Percentiles rank a stretch among this genome's conserved stretches.
phyloP scores from a whole-genome alignment of 2,113 vertebrate species.

The Prunella himalayana region DNA sequence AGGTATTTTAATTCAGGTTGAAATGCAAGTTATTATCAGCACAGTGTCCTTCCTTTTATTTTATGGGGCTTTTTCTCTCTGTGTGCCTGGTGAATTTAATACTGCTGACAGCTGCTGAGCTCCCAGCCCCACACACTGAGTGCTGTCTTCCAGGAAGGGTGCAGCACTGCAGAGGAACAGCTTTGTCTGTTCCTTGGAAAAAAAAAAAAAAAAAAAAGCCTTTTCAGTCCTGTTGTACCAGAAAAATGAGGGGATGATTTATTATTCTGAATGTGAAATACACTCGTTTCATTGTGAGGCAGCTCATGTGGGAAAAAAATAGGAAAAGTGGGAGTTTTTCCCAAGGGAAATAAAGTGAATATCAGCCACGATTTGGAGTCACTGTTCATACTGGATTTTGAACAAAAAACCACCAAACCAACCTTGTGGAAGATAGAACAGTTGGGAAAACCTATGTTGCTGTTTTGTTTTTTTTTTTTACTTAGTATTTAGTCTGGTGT shows the following conservation, averaged over 20 bases:
- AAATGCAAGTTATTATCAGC: background rate
- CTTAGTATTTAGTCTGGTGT: background rate
- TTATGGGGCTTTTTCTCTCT: background rate
- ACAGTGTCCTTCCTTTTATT: background rate
- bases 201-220: background rate
- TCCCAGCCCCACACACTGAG: background rate
- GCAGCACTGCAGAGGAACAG: slow-evolving; percentile 1
- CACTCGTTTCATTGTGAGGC: background rate
- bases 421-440: background rate
- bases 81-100: slow-evolving; percentile 13
- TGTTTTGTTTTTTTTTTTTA: background rate
- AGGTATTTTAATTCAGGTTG: background rate
- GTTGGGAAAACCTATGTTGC: background rate
- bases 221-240: background rate
- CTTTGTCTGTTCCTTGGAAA: background rate
- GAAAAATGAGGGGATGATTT: background rate
- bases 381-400: background rate
- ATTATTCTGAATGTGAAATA: background rate
- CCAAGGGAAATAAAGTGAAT: background rate
- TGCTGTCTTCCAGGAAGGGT: background rate
- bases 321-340: background rate
- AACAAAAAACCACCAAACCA: background rate
- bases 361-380: background rate
- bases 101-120: slow-evolving; percentile 31
- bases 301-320: background rate